Conservation (phyloP, 2,888 invertebrate species). For the Subacronicta megacephala region DNA sequence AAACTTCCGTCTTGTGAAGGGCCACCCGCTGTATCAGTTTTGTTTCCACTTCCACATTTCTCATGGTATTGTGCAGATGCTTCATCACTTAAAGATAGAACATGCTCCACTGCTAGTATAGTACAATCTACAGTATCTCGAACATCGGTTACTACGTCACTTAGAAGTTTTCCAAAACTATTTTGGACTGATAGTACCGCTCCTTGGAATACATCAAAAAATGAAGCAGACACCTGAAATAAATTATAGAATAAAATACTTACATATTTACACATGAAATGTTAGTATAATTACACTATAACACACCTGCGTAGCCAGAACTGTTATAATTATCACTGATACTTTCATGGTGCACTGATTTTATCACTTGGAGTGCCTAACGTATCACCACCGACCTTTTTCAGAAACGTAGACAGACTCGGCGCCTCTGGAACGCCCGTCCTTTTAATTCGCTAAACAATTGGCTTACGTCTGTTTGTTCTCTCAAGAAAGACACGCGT, state of each 20-base stretch:
- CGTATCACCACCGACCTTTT: conserved; percentile 45
- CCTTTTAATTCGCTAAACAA: conserved; percentile 40
- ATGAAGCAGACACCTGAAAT: conserved; percentile 76
- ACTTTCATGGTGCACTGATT: conserved; percentile 61
- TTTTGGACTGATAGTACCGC: conserved; percentile 71
- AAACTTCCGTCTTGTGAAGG: conserved; percentile 9
- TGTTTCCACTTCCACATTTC: conserved; percentile 48
- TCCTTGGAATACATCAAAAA: conserved; percentile 70
- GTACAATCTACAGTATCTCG: conserved; percentile 79
- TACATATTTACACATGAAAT: conserved; percentile 1
- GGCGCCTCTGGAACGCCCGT: conserved; percentile 23
- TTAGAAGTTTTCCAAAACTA: conserved; percentile 75
- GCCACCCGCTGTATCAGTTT: conserved; percentile 21
- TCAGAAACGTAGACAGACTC: conserved; percentile 50
- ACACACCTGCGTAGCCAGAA: conserved; percentile 67
- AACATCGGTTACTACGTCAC: conserved; percentile 76
- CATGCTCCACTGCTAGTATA: conserved; percentile 75
- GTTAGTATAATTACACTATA: conserved; percentile 8
- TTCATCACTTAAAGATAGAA: conserved; percentile 56
- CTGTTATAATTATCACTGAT: conserved; percentile 54
- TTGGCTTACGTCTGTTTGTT: conserved; percentile 64
- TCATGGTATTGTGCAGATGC: conserved; percentile 53
- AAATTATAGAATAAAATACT: conserved; percentile 34
- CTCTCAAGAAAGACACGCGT: conserved; percentile 63
- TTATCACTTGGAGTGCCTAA: conserved; percentile 40